A percentile compares a stretch with the other conserved stretches of the same genome.
Evolutionary conservation across 2,797 vertebrate genomes (phyloP).

Genomic region (Pipistrellus kuhlii): DNA sequence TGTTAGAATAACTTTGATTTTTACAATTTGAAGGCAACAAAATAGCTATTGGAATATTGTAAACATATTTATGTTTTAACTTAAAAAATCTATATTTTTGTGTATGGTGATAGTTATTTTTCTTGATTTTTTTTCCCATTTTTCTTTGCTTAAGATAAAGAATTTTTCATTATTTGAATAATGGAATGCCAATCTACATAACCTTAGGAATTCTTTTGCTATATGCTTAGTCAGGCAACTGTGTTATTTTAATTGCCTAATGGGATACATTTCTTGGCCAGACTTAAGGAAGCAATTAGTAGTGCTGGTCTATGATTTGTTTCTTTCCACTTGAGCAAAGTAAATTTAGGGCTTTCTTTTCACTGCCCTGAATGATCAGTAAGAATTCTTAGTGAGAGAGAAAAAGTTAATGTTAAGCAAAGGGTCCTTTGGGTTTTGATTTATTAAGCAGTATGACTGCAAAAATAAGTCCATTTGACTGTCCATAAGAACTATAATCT

Average conservation of each 20-base stretch:
- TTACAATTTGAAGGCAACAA: constrained; percentile 48
- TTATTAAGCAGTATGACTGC: constrained; percentile 66
- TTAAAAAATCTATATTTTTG: background rate
- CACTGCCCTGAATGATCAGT: constrained; percentile 52
- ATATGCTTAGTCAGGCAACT: constrained; percentile 79
- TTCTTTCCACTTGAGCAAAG: constrained; percentile 78
- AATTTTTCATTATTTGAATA: constrained; percentile 64
- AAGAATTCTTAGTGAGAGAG: constrained; percentile 57
- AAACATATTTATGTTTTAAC: background rate
- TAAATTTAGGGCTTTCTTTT: constrained; percentile 74
- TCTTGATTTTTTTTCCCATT: constrained; percentile 47
- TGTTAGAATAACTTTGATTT: constrained; percentile 21
- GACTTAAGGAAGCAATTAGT: constrained; percentile 80
- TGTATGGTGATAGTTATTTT: constrained; percentile 7
- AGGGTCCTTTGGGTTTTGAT: constrained; percentile 67
- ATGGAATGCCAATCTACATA: constrained; percentile 62
- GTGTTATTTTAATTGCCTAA: constrained; percentile 73
- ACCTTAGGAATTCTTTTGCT: constrained; percentile 79
- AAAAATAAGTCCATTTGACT: constrained; percentile 69
- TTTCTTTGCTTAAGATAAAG: constrained; percentile 59
- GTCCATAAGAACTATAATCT: constrained; percentile 51
- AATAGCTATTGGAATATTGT: constrained; percentile 39
- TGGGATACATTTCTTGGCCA: constrained; percentile 80
- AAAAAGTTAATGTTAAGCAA: constrained; percentile 69
- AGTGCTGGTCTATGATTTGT: constrained; percentile 71